phyloP scores from a whole-genome alignment of 2,888 invertebrate species.

The Cryptocephalus moraei region DNA sequence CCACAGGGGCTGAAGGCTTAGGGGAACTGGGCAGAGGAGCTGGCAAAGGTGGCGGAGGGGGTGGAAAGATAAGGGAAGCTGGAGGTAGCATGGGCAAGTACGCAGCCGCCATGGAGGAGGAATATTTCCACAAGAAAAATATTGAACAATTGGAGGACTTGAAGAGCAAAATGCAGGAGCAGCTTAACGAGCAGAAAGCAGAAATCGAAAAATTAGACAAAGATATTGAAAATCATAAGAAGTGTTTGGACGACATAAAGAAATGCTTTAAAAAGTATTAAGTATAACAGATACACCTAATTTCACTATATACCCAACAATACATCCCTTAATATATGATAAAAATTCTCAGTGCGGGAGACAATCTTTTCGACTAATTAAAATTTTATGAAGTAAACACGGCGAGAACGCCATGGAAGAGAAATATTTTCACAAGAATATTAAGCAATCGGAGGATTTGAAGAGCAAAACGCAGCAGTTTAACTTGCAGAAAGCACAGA shows the following conservation, averaged over 20 bases:
- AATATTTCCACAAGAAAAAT: slow-evolving; percentile 72
- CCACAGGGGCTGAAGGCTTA: slow-evolving; percentile 13
- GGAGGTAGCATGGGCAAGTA: slow-evolving; percentile 82
- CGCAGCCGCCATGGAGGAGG: slow-evolving; percentile 80
- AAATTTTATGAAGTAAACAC: too few species aligned
- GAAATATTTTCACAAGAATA: slow-evolving; percentile 69
- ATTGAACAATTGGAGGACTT: slow-evolving; percentile 4
- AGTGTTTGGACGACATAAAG: slow-evolving; percentile 2
- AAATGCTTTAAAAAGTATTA: slow-evolving; percentile 1
- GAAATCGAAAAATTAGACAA: slow-evolving; percentile 4
- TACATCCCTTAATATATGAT: slow-evolving; percentile 40
- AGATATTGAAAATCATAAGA: slow-evolving; percentile 5
- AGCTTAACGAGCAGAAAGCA: slow-evolving; percentile 4
- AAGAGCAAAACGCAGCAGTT: slow-evolving; percentile 7
- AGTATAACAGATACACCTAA: neutral
- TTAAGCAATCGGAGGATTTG: slow-evolving; percentile 4
- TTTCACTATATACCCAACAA: slow-evolving; percentile 25
- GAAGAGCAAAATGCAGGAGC: slow-evolving; percentile 6
- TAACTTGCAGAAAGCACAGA: slow-evolving; percentile 2
- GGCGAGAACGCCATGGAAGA: slow-evolving; percentile 59
- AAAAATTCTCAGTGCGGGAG: too few species aligned
- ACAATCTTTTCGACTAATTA: too few species aligned
- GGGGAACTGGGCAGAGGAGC: slow-evolving; percentile 70
- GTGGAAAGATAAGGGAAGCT: slow-evolving; percentile 73
- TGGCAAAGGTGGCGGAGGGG: slow-evolving; percentile 71